These are phyloP conservation scores for Paracyclopina nana DNA, from an alignment of 1,140 invertebrate genomes.

Conservation along the genomic window DNA sequence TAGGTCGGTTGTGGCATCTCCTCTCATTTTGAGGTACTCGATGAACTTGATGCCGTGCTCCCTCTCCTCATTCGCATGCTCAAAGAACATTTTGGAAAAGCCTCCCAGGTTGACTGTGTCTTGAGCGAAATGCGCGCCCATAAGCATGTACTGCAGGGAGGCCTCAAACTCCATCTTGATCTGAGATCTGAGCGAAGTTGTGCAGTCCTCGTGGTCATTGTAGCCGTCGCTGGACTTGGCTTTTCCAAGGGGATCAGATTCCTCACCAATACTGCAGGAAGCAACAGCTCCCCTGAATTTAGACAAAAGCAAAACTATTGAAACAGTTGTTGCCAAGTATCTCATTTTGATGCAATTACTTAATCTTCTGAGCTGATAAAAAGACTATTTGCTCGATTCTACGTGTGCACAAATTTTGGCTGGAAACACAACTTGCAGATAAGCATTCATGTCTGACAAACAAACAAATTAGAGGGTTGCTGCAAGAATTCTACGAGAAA, in stretches of 20 bases:
- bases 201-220: conserved; percentile 7
- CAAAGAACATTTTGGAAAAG: conserved; percentile 8
- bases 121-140: conserved; percentile 14
- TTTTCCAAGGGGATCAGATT: conserved; percentile 2
- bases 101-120: conserved; percentile 10
- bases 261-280: conserved; percentile 7
- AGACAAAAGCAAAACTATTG: too few relatives aligned
- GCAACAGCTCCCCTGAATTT: too few relatives aligned
- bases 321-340: too few relatives aligned
- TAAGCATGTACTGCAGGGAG: conserved; percentile 9
- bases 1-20: background rate
- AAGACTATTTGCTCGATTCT: too few relatives aligned
- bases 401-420: too few relatives aligned
- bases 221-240: background rate
- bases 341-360: too few relatives aligned
- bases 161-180: conserved; percentile 15
- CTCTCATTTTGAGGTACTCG: conserved; percentile 5
- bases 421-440: too few relatives aligned
- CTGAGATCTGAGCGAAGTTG: background rate
- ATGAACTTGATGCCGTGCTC: conserved; percentile 13
- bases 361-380: too few relatives aligned
- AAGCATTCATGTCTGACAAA: too few relatives aligned
- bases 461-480: too few relatives aligned
- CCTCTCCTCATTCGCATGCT: conserved; percentile 13
- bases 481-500: too few relatives aligned